A percentile compares a stretch with the other conserved stretches of the same genome.
These are phyloP conservation scores for Cervus canadensis DNA, from an alignment of 2,113 vertebrate species.

Conservation along the genomic window DNA sequence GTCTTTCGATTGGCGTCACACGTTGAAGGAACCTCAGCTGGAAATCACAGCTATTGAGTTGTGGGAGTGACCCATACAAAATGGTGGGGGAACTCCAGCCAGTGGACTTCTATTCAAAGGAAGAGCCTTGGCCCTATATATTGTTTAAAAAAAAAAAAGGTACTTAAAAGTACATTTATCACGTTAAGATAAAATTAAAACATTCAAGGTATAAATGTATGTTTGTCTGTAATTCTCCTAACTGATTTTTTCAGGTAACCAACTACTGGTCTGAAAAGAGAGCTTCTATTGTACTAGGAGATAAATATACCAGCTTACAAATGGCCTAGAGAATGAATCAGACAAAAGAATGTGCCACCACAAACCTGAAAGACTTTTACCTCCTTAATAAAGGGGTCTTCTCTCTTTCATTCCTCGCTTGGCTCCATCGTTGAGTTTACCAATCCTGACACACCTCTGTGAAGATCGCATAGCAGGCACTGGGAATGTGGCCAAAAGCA, in stretches of 20 bases:
- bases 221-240: neutral
- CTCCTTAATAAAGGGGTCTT: neutral
- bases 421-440: neutral
- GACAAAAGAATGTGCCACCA: neutral
- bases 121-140: neutral
- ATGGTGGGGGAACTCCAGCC: neutral
- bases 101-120: neutral
- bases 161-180: neutral
- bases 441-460: neutral
- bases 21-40: neutral
- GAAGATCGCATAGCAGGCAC: neutral
- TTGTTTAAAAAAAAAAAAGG: neutral
- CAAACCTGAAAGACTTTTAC: neutral
- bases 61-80: neutral
- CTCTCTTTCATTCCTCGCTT: neutral
- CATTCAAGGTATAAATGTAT: neutral
- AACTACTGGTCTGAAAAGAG: neutral
- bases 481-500: fast-evolving
- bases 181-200: neutral
- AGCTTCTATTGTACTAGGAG: neutral
- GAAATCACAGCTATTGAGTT: neutral
- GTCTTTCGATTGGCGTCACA: neutral
- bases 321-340: neutral
- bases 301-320: neutral
- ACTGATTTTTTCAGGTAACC: neutral